Conservation (phyloP, 2,113 vertebrate genomes). For the Lamprotornis superbus region DNA sequence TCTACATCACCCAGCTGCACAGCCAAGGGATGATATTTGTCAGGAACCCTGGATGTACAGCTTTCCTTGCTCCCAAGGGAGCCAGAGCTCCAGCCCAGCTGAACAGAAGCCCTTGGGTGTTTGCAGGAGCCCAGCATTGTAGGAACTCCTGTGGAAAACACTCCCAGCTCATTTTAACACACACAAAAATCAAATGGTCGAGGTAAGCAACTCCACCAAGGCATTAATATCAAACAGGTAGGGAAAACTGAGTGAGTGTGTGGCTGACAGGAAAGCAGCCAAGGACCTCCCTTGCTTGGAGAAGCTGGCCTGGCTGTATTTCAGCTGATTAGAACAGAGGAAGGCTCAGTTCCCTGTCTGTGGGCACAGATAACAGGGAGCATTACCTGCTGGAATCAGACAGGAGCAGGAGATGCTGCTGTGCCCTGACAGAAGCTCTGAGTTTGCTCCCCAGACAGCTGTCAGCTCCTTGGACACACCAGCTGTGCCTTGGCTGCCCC, state of each 20-base stretch:
- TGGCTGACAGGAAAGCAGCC: neutral
- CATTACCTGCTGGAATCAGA: neutral
- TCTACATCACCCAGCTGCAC: neutral
- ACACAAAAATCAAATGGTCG: neutral
- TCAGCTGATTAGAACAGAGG: neutral
- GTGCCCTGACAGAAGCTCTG: neutral
- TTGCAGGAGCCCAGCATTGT: neutral
- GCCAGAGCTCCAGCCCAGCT: neutral
- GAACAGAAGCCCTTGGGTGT: rapidly evolving
- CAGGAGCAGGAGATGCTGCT: neutral
- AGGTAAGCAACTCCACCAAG: neutral
- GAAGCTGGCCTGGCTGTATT: neutral
- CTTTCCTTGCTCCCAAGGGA: rapidly evolving
- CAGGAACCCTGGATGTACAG: neutral
- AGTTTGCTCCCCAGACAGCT: neutral
- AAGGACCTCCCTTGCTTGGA: neutral
- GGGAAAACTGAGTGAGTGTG: neutral
- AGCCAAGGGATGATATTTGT: neutral
- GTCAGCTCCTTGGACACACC: neutral
- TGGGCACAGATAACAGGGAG: neutral
- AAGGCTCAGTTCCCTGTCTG: neutral
- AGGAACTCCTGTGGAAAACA: neutral
- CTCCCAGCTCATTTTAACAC: neutral
- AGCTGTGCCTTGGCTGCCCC: neutral
- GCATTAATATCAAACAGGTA: neutral